Conservation (phyloP, 2,888 invertebrate genomes). For the Parascotia fuliginaria region DNA sequence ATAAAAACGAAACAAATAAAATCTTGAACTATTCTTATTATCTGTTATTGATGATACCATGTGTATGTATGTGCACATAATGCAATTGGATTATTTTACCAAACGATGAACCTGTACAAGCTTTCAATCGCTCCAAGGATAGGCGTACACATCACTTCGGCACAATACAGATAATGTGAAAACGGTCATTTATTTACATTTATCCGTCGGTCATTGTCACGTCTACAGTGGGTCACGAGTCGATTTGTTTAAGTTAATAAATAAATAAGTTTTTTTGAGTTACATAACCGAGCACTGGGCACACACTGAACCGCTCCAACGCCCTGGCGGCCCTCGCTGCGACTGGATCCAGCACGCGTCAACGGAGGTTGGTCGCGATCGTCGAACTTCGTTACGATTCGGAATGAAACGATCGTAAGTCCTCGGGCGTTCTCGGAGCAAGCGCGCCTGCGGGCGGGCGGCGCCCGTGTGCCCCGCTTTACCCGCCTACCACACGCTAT, state of each 20-base stretch:
- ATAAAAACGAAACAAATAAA: constrained; percentile 3
- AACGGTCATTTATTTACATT: constrained; percentile 29
- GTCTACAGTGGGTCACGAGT: constrained; percentile 43
- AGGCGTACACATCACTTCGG: constrained; percentile 79
- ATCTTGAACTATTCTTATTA: constrained; percentile 42
- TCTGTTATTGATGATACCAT: constrained; percentile 24
- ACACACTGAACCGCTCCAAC: constrained; percentile 76
- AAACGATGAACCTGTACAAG: constrained; percentile 75
- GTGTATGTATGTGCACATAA: constrained; percentile 35
- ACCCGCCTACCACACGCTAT: constrained; percentile 65
- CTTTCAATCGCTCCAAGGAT: constrained; percentile 70
- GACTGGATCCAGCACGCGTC: constrained; percentile 82
- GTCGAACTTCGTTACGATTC: constrained; percentile 82
- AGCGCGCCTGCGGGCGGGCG: constrained; percentile 82
- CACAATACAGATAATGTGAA: constrained; percentile 52
- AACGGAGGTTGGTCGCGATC: constrained; percentile 79
- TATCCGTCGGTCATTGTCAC: constrained; percentile 46
- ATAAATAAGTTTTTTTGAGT: constrained; percentile 82
- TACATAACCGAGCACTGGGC: constrained; percentile 80
- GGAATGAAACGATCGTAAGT: constrained; percentile 80
- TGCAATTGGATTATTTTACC: constrained; percentile 58
- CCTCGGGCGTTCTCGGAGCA: constrained; percentile 81
- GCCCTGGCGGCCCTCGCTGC: constrained; percentile 81
- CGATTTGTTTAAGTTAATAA: constrained; percentile 73
- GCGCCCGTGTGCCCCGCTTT: constrained; percentile 71